phyloP scores from a whole-genome alignment of 2,797 vertebrate genomes.

The Falco naumanni region DNA sequence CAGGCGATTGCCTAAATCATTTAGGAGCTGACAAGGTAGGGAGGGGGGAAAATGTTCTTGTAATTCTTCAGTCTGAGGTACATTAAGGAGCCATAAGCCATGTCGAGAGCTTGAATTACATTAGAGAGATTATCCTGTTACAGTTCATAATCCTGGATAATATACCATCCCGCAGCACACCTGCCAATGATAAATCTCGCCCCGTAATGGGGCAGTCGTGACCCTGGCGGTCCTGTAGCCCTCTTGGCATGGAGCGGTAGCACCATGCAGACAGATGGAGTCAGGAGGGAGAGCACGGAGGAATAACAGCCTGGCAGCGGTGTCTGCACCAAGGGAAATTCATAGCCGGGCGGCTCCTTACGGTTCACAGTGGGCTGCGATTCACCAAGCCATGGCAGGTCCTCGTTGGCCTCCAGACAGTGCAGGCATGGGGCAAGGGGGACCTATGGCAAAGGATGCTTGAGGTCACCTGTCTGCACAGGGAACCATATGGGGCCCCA shows the following conservation, averaged over 20 bases:
- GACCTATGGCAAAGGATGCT: neutral
- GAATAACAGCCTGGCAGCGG: slow-evolving; percentile 29
- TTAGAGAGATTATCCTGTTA: slow-evolving; percentile 96
- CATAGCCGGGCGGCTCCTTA: neutral
- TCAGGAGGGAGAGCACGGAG: neutral
- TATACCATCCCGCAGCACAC: slow-evolving; percentile 81
- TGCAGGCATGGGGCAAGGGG: neutral
- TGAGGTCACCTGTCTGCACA: neutral
- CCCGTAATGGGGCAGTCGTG: slow-evolving; percentile 78
- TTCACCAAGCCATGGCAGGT: fast-evolving
- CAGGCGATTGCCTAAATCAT: slow-evolving; percentile 91
- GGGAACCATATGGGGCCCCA: neutral
- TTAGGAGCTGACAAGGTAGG: slow-evolving; percentile 88
- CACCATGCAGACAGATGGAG: slow-evolving; percentile 35
- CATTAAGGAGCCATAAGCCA: slow-evolving; percentile 98
- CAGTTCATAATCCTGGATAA: slow-evolving; percentile 96
- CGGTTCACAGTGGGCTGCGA: fast-evolving
- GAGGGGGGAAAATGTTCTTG: slow-evolving; percentile 83
- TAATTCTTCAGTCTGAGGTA: slow-evolving; percentile 96
- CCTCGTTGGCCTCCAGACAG: fast-evolving
- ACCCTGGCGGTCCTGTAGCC: slow-evolving; percentile 69
- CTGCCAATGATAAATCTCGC: slow-evolving; percentile 83
- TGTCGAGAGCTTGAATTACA: slow-evolving; percentile 97
- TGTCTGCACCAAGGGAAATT: neutral
- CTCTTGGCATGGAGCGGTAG: slow-evolving; percentile 44